A percentile compares a stretch with the other conserved stretches of the same genome.
Evolutionary conservation across 1,140 invertebrate species (phyloP).

Genomic region (Ceratina australensis): DNA sequence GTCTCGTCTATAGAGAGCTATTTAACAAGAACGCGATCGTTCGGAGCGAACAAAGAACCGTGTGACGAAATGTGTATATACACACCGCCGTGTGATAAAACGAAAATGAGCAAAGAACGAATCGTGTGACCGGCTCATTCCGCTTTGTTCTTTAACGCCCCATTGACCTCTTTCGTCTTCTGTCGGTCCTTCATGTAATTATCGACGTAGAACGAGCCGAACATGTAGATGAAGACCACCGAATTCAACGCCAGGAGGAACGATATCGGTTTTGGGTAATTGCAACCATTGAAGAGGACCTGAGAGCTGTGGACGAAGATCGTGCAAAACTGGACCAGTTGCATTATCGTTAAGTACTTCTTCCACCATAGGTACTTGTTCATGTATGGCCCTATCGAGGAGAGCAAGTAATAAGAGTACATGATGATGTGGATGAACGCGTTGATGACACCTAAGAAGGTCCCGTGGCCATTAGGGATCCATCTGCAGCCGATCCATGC

Average conservation of each 20-base stretch:
- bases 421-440: slow-evolving; percentile 91
- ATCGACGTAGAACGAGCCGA: slow-evolving; percentile 89
- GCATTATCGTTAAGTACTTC: slow-evolving; percentile 91
- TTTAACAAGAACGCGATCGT: not conserved
- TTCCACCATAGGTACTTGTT: slow-evolving; percentile 95
- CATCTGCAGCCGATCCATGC: slow-evolving; percentile 93
- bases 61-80: no score
- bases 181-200: slow-evolving; percentile 81
- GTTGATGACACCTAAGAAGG: slow-evolving; percentile 91
- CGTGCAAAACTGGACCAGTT: slow-evolving; percentile 91
- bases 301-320: slow-evolving; percentile 87
- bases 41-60: no score
- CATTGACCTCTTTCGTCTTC: not conserved
- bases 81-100: no score
- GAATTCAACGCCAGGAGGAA: slow-evolving; percentile 87
- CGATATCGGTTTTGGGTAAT: slow-evolving; percentile 84
- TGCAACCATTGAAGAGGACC: slow-evolving; percentile 82
- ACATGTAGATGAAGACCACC: slow-evolving; percentile 90
- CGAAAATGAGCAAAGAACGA: not conserved
- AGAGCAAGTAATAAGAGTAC: slow-evolving; percentile 91
- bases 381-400: slow-evolving; percentile 89
- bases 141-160: not conserved
- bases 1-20: no score
- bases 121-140: not conserved
- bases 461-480: slow-evolving; percentile 88